A percentile compares a stretch with the other conserved stretches of the same genome.
These are phyloP conservation scores for Saturnia pavonia DNA, from an alignment of 2,888 invertebrate genomes.

Conservation along the genomic window DNA sequence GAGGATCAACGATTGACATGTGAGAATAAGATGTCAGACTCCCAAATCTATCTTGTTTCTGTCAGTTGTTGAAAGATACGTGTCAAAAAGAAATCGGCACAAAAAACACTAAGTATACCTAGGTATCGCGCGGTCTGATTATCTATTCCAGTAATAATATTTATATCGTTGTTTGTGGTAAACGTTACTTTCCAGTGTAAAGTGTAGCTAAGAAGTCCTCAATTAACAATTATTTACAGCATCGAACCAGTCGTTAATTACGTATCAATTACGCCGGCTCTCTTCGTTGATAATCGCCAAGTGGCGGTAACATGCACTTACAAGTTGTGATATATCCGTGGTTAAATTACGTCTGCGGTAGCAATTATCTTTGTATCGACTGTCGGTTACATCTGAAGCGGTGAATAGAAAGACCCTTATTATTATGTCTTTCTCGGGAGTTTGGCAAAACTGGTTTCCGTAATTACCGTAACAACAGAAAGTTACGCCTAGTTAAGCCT, in stretches of 20 bases:
- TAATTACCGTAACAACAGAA: not conserved
- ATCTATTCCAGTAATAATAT: not conserved
- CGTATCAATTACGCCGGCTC: conserved; percentile 13
- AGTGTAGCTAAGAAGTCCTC: conserved; percentile 15
- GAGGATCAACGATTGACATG: too few species aligned
- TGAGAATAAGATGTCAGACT: not conserved
- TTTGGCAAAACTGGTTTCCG: not conserved
- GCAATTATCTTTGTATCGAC: not conserved
- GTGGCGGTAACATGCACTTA: conserved; percentile 1
- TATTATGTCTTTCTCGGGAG: not conserved
- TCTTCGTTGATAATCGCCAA: conserved; percentile 5
- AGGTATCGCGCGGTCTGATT: too few species aligned
- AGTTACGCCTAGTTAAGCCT: too few species aligned
- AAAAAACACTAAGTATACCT: not conserved
- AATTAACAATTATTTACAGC: conserved; percentile 16
- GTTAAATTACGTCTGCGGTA: conserved; percentile 3
- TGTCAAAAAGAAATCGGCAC: not conserved
- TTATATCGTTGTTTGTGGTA: not conserved
- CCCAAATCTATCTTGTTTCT: not conserved
- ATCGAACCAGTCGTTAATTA: conserved; percentile 13
- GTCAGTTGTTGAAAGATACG: not conserved
- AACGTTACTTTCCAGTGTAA: conserved; percentile 15
- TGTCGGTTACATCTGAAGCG: conserved; percentile 1
- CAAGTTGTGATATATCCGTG: conserved; percentile 11
- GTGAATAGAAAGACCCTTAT: not conserved